These are phyloP conservation scores for Corydoras sp. DNA, from an alignment of 2,113 vertebrate genomes.

Conservation along the genomic window DNA sequence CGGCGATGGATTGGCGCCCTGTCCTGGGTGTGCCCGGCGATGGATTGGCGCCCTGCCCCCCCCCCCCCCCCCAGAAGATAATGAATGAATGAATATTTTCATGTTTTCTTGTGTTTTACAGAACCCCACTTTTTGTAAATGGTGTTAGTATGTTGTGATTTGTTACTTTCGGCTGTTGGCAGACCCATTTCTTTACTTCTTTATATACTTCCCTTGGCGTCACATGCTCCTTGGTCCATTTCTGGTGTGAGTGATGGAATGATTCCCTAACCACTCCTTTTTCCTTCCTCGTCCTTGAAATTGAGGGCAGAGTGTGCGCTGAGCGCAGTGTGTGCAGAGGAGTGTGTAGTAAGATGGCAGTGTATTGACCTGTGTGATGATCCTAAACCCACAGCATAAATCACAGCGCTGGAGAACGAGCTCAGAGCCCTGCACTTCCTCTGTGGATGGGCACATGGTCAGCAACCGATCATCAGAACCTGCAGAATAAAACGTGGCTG, in stretches of 20 bases:
- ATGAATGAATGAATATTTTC: neutral
- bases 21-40: too few relatives aligned
- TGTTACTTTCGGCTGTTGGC: too few relatives aligned
- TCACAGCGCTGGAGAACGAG: neutral
- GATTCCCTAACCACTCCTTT: constrained; percentile 1
- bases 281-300: constrained; percentile 8
- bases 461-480: constrained; percentile 6
- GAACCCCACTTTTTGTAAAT: neutral
- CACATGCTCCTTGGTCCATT: constrained; percentile 25
- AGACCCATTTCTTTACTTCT: constrained; percentile 4
- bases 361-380: constrained; percentile 20
- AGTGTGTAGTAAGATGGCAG: constrained; percentile 6
- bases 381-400: constrained; percentile 14
- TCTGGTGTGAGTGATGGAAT: constrained; percentile 23
- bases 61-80: too few relatives aligned
- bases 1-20: too few relatives aligned
- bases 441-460: constrained; percentile 18
- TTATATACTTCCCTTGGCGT: constrained; percentile 12
- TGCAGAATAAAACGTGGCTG: neutral
- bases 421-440: constrained; percentile 4
- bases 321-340: neutral
- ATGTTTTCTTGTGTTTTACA: neutral
- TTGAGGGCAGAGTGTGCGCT: neutral
- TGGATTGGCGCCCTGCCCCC: too few relatives aligned
- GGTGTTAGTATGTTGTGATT: too few relatives aligned